A percentile compares a stretch with the other conserved stretches of the same genome.
Evolutionary conservation across 2,113 vertebrate species (phyloP).

Genomic region (Tenebrosternarchus preto): DNA sequence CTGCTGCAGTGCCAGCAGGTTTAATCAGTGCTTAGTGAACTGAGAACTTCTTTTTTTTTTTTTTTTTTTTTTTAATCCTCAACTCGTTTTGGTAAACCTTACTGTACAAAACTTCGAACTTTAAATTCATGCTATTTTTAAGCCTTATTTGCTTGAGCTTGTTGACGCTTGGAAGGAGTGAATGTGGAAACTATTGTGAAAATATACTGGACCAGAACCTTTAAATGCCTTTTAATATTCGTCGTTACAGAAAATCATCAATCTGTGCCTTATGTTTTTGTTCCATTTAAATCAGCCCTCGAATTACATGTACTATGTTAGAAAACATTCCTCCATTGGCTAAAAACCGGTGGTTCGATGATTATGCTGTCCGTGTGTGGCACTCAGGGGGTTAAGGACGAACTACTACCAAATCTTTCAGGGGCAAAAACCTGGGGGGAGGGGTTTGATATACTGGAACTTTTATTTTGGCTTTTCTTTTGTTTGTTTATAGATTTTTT

Average conservation of each 20-base stretch:
- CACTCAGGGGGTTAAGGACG: conserved; percentile 67
- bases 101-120: no score
- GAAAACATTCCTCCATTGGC: conserved; percentile 72
- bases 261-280: neutral
- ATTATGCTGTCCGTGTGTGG: conserved; percentile 57
- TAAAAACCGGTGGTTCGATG: conserved; percentile 41
- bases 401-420: conserved; percentile 62
- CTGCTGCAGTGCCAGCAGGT: no score
- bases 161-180: neutral
- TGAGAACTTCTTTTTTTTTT: no score
- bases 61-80: no score
- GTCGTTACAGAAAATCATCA: neutral
- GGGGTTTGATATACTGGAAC: conserved; percentile 52
- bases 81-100: no score
- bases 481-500: conserved; percentile 19
- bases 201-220: conserved; percentile 37
- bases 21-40: no score
- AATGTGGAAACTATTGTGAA: no score
- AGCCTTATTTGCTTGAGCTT: neutral
- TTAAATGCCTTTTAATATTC: neutral
- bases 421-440: conserved; percentile 40
- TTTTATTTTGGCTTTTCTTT: conserved; percentile 32
- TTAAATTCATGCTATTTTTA: no score
- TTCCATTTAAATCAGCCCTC: no score
- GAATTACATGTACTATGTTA: conserved; percentile 39